These are phyloP conservation scores for Xiphydria camelus DNA, from an alignment of 2,888 invertebrate genomes.

Conservation along the genomic window DNA sequence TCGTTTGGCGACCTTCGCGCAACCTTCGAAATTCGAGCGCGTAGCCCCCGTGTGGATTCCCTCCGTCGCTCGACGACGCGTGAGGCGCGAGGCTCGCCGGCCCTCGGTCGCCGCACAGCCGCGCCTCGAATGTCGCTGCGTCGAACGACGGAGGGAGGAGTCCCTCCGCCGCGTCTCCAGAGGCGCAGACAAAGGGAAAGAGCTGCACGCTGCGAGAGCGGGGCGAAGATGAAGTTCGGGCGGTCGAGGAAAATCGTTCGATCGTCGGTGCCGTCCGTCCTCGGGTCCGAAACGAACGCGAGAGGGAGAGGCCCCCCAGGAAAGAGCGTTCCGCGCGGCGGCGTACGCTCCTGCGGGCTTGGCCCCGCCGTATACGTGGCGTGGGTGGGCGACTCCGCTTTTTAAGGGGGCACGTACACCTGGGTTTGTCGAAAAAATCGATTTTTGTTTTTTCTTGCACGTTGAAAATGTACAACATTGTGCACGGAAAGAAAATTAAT, in stretches of 20 bases:
- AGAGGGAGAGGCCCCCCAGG: conserved; percentile 18
- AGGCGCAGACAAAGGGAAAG: background rate
- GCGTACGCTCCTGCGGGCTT: conserved; percentile 19
- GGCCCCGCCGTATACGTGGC: conserved; percentile 33
- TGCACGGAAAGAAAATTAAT: too few relatives aligned
- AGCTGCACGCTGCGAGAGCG: background rate
- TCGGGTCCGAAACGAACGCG: conserved; percentile 52
- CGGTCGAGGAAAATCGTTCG: conserved; percentile 57
- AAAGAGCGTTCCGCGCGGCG: conserved; percentile 27
- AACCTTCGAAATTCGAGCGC: conserved; percentile 3
- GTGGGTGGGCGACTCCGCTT: conserved; percentile 44
- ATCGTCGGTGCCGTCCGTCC: conserved; percentile 57
- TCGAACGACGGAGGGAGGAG: too few relatives aligned
- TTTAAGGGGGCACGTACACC: background rate
- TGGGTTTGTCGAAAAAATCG: background rate
- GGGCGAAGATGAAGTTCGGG: background rate
- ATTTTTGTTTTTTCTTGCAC: background rate
- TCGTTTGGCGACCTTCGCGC: background rate
- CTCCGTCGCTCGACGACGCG: too few relatives aligned
- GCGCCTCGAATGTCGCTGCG: too few relatives aligned
- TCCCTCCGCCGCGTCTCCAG: too few relatives aligned
- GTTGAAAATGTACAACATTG: background rate
- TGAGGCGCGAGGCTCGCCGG: too few relatives aligned
- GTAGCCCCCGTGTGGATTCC: too few relatives aligned
- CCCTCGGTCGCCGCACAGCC: too few relatives aligned